Conservation (phyloP, 2,113 vertebrate genomes). For the Trochalopteron elliotii region DNA sequence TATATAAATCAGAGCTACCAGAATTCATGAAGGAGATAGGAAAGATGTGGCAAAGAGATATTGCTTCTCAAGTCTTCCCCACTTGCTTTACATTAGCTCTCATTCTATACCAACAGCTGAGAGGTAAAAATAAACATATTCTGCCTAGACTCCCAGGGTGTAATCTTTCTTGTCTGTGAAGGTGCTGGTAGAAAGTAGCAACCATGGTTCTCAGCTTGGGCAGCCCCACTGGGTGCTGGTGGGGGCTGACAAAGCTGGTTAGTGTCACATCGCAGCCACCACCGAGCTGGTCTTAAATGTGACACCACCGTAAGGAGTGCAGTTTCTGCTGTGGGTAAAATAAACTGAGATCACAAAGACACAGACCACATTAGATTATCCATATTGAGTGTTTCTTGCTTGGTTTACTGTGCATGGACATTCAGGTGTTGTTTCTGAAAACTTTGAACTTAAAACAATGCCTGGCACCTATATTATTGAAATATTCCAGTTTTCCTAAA, state of each 20-base stretch:
- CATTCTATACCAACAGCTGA: neutral
- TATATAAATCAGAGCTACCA: neutral
- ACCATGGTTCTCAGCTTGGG: neutral
- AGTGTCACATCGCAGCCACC: neutral
- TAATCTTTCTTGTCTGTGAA: neutral
- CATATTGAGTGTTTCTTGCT: neutral
- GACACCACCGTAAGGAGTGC: fast-evolving
- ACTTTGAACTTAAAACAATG: neutral
- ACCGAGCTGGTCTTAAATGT: fast-evolving
- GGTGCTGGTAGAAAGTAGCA: neutral
- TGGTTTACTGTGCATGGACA: neutral
- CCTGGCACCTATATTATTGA: neutral
- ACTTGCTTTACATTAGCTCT: neutral
- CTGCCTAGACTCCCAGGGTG: neutral
- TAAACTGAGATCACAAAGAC: neutral
- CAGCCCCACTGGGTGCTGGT: neutral
- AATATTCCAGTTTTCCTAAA: neutral
- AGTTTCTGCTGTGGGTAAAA: neutral
- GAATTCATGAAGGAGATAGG: neutral
- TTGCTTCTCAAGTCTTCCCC: neutral
- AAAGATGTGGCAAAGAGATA: neutral
- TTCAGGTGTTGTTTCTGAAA: neutral
- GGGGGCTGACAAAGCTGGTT: neutral
- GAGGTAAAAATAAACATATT: neutral
- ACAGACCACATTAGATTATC: neutral